Conservation (phyloP, 2,113 vertebrate species). For the Catharus minimus region DNA sequence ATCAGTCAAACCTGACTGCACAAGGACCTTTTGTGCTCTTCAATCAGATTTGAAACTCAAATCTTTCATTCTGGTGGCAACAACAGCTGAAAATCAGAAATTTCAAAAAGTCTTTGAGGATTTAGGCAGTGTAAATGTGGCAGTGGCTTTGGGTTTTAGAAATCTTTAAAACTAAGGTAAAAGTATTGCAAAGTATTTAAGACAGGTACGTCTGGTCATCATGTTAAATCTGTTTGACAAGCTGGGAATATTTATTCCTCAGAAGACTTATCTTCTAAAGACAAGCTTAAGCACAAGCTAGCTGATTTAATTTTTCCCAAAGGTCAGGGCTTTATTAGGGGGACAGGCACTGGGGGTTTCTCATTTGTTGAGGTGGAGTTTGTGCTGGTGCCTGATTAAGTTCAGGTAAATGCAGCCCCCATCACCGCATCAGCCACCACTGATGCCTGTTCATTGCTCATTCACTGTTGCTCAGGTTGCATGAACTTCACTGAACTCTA, state of each 20-base stretch:
- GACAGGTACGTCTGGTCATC: not conserved
- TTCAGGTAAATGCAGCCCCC: not conserved
- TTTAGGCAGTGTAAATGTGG: not conserved
- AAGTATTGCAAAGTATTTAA: not conserved
- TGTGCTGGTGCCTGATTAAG: fast-evolving
- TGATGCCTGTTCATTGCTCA: not conserved
- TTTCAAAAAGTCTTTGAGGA: not conserved
- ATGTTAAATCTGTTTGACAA: not conserved
- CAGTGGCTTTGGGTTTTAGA: not conserved
- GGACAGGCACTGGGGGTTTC: not conserved
- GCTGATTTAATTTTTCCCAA: not conserved
- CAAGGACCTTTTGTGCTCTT: not conserved
- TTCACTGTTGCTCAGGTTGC: not conserved
- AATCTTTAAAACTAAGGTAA: not conserved
- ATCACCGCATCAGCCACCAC: not conserved
- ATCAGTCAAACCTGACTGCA: not conserved
- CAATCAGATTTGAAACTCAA: not conserved
- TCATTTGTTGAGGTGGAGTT: not conserved
- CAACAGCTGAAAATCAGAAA: not conserved
- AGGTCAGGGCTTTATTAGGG: not conserved
- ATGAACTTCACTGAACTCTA: not conserved
- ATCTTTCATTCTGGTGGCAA: not conserved
- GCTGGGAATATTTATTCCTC: conserved; percentile 5
- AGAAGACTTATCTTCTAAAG: not conserved
- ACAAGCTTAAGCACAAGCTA: not conserved